These are phyloP conservation scores for Pelvicachromis taeniatus DNA, from an alignment of 2,113 vertebrate species.

Conservation along the genomic window DNA sequence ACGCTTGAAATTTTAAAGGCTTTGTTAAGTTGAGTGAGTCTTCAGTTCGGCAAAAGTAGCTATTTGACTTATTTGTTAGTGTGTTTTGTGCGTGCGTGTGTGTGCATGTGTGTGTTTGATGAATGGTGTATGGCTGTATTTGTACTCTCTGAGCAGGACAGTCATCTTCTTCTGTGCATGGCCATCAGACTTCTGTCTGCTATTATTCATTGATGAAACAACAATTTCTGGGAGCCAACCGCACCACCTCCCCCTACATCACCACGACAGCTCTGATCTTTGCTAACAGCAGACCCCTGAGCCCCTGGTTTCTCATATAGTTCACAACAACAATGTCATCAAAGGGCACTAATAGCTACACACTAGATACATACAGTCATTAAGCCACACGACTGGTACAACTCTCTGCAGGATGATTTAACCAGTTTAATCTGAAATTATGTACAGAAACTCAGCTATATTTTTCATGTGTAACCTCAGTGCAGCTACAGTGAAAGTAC, in stretches of 20 bases:
- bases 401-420: neutral
- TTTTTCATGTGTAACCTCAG: neutral
- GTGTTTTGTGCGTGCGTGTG: neutral
- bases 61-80: neutral
- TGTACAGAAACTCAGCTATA: neutral
- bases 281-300: conserved; percentile 17
- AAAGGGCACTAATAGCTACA: neutral
- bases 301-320: neutral
- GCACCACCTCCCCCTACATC: neutral
- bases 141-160: conserved; percentile 27
- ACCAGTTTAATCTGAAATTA: neutral
- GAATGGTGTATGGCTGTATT: neutral
- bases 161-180: conserved; percentile 9
- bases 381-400: neutral
- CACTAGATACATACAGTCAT: neutral
- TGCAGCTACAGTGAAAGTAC: neutral
- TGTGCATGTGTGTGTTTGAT: neutral
- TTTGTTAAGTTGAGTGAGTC: neutral
- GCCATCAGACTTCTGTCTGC: conserved; percentile 36
- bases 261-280: conserved; percentile 31
- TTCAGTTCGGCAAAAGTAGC: neutral
- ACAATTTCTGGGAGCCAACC: conserved; percentile 25
- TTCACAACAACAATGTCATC: conserved; percentile 43
- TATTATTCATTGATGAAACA: conserved; percentile 63
- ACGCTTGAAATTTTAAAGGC: neutral